Evolutionary conservation across 2,113 vertebrate genomes (phyloP).

Genomic region (Piaya cayana): DNA sequence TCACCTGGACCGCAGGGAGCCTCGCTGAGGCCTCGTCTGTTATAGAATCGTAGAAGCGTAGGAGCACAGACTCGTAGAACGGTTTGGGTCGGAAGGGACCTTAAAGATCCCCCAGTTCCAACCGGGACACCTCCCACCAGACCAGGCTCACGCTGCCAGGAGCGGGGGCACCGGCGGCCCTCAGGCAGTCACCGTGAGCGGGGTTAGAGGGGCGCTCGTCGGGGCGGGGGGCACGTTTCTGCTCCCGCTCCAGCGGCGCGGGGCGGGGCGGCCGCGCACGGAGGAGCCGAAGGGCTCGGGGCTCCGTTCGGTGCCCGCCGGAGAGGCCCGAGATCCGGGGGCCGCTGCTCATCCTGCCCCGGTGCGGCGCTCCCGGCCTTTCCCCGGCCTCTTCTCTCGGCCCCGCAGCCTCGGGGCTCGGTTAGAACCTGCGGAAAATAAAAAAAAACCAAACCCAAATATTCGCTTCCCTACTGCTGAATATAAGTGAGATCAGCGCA

Average conservation of each 20-base stretch:
- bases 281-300: neutral
- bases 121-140: too few species aligned
- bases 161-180: neutral
- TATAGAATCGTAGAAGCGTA: too few species aligned
- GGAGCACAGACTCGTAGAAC: too few species aligned
- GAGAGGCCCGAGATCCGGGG: too few species aligned
- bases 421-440: neutral
- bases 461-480: neutral
- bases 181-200: neutral
- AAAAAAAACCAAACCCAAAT: neutral
- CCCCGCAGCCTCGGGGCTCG: neutral
- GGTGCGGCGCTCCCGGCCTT: neutral
- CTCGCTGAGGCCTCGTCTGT: neutral
- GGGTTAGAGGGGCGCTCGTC: neutral
- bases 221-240: neutral
- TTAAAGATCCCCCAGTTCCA: too few species aligned
- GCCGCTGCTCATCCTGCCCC: accelerated
- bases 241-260: neutral
- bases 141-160: neutral
- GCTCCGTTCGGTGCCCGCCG: neutral
- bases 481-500: neutral
- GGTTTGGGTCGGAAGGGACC: too few species aligned
- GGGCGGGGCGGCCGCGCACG: neutral
- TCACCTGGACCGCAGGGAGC: neutral
- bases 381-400: neutral